phyloP scores from a whole-genome alignment of 2,888 invertebrate species.

The Drosophila fulvimacula region DNA sequence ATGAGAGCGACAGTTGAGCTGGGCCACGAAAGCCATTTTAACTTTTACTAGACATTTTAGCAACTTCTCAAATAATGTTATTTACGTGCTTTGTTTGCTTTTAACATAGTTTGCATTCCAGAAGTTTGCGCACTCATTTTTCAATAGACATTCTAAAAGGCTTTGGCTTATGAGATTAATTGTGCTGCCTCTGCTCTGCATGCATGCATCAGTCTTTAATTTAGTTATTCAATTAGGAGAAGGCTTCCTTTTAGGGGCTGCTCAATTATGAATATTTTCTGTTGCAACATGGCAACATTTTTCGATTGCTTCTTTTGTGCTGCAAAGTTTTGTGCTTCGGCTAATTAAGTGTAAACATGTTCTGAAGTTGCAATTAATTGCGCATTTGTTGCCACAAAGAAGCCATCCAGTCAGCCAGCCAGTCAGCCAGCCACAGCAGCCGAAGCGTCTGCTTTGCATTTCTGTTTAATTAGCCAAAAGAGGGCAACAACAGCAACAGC shows the following conservation, averaged over 20 bases:
- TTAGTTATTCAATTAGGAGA: too few relatives aligned
- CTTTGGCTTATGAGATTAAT: background rate
- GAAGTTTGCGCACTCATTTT: background rate
- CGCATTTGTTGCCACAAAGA: conserved; percentile 14
- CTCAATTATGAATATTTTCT: background rate
- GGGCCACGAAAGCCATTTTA: conserved; percentile 25
- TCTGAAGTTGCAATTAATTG: conserved; percentile 49
- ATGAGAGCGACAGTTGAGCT: conserved; percentile 6
- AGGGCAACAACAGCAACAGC: conserved; percentile 9
- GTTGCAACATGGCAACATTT: background rate
- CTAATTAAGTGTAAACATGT: conserved; percentile 65
- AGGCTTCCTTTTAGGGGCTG: background rate
- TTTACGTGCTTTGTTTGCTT: background rate
- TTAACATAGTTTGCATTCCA: background rate
- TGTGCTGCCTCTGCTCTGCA: too few relatives aligned
- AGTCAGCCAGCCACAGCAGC: background rate
- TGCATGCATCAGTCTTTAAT: background rate
- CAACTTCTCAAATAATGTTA: background rate
- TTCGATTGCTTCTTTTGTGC: conserved; percentile 6
- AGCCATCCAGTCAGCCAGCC: too few relatives aligned
- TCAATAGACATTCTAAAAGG: background rate
- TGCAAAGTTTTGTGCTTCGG: conserved; percentile 15
- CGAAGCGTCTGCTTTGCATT: conserved; percentile 22
- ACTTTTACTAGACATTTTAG: conserved; percentile 19
- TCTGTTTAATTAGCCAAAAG: conserved; percentile 60